phyloP scores from a whole-genome alignment of 2,888 invertebrate species.

The Nephrocerus scutellatus region DNA sequence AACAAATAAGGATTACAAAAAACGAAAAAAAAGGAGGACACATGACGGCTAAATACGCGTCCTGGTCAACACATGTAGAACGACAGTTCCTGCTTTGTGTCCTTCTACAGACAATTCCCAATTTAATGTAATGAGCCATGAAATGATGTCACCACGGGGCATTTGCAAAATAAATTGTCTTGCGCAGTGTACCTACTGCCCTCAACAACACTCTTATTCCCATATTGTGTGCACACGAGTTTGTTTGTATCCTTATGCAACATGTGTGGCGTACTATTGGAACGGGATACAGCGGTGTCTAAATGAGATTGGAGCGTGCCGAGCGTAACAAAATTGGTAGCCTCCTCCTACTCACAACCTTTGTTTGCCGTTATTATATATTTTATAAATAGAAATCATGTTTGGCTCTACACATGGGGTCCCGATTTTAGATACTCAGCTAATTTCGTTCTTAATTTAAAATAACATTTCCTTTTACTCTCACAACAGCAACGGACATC shows the following conservation, averaged over 20 bases:
- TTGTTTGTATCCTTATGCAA: not conserved
- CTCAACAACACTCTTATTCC: too few relatives aligned
- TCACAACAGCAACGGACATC: slow-evolving; percentile 19
- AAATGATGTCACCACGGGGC: slow-evolving; percentile 39
- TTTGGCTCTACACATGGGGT: slow-evolving; percentile 12
- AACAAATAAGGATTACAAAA: too few relatives aligned
- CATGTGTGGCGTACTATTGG: slow-evolving; percentile 22
- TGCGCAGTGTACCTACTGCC: too few relatives aligned
- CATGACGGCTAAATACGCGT: slow-evolving; percentile 20
- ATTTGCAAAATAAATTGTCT: too few relatives aligned
- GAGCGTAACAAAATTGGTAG: too few relatives aligned
- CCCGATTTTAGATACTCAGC: slow-evolving; percentile 11
- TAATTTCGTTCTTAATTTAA: not conserved
- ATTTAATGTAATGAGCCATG: slow-evolving; percentile 39
- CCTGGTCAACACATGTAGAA: slow-evolving; percentile 24
- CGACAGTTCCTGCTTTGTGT: too few relatives aligned
- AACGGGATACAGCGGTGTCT: too few relatives aligned
- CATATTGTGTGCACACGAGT: slow-evolving; percentile 5
- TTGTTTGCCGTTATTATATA: too few relatives aligned
- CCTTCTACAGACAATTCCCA: slow-evolving; percentile 19
- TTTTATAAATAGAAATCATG: too few relatives aligned
- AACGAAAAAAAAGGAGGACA: too few relatives aligned
- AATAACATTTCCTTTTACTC: slow-evolving; percentile 22
- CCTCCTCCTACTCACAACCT: too few relatives aligned
- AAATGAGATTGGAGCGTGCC: too few relatives aligned